Conservation (phyloP, 1,140 invertebrate genomes). For the Trichonephila inaurata region DNA sequence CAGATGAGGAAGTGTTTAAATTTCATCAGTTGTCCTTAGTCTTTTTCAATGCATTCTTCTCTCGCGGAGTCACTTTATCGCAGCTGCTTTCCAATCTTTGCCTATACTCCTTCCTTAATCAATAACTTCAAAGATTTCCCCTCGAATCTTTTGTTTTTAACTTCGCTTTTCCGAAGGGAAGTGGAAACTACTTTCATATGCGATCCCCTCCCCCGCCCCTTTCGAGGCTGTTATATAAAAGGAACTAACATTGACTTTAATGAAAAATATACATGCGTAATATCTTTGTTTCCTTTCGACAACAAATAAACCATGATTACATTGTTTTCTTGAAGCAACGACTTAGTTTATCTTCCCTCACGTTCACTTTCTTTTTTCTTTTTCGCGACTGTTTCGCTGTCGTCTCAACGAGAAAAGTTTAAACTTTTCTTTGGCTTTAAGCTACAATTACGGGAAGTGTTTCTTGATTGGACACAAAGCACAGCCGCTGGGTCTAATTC, state of each 20-base stretch:
- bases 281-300: conserved; percentile 60
- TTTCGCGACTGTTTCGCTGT: conserved; percentile 3
- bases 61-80: conserved; percentile 54
- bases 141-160: conserved; percentile 61
- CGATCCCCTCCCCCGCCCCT: background rate
- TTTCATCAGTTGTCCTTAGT: conserved; percentile 72
- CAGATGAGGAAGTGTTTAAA: conserved; percentile 74
- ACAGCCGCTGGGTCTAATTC: conserved; percentile 36
- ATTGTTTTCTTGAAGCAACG: conserved; percentile 49
- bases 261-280: conserved; percentile 64
- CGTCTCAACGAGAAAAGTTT: background rate
- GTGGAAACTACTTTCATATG: conserved; percentile 46
- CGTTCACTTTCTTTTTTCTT: conserved; percentile 7
- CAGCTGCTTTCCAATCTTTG: conserved; percentile 68
- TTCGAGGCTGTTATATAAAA: conserved; percentile 33
- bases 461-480: conserved; percentile 32
- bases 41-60: conserved; percentile 60
- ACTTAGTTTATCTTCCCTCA: conserved; percentile 49
- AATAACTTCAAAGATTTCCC: conserved; percentile 69
- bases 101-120: conserved; percentile 58
- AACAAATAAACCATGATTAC: conserved; percentile 65
- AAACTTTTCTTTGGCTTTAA: conserved; percentile 7
- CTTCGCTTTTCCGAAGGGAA: conserved; percentile 18
- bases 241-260: conserved; percentile 57
- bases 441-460: conserved; percentile 62